A percentile compares a stretch with the other conserved stretches of the same genome.
These are phyloP conservation scores for Tauraco hartlaubi DNA, from an alignment of 2,797 vertebrate genomes.

Conservation along the genomic window DNA sequence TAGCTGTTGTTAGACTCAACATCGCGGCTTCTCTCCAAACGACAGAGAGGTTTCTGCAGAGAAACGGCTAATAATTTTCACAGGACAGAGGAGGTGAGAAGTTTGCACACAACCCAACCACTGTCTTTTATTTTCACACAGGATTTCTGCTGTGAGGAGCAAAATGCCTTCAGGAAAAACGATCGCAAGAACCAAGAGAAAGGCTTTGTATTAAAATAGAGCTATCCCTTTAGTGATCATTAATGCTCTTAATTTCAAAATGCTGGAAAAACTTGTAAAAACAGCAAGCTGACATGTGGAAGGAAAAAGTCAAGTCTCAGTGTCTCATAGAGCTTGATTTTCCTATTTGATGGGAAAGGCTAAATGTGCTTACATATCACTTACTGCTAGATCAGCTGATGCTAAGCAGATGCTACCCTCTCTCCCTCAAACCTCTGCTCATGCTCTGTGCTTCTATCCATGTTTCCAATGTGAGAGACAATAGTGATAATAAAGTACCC, in stretches of 20 bases:
- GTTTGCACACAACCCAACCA: background rate
- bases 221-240: background rate
- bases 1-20: background rate
- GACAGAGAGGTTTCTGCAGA: background rate
- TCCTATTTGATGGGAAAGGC: background rate
- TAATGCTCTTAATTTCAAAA: background rate
- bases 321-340: background rate
- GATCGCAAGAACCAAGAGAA: background rate
- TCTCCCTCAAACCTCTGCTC: background rate
- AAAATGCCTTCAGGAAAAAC: background rate
- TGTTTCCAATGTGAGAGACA: conserved; percentile 24
- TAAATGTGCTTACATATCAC: conserved; percentile 1
- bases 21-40: background rate
- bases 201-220: background rate
- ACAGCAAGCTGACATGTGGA: background rate
- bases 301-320: background rate
- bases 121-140: background rate
- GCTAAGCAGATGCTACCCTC: conserved; percentile 31
- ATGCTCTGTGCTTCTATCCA: background rate
- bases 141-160: background rate
- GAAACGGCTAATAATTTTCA: background rate
- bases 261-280: background rate
- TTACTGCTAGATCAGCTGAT: background rate
- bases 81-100: background rate
- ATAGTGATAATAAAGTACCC: conserved; percentile 39